Base-by-base conservation (phyloP, 1,140 invertebrate genomes). In the Drosophila ambigua region DNA sequence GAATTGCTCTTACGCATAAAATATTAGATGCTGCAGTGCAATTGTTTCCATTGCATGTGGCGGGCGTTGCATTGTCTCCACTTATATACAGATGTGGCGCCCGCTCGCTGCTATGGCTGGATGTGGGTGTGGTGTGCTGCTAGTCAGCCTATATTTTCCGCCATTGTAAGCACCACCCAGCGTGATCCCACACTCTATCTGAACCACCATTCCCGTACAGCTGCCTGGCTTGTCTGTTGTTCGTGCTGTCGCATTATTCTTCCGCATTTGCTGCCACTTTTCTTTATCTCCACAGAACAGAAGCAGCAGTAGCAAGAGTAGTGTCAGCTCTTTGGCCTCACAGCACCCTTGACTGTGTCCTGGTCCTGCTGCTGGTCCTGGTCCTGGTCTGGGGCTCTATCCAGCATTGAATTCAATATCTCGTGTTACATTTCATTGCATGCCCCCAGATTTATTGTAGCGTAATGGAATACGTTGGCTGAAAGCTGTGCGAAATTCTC, bases 341-440 rank as follows among this genome's bases (percentile, higher is more conserved):
- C 31, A 39, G 15, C 51, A 4, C n/a, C 16, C 35, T 39, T 39
- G 35, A 39, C 35, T 39, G 35, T 39, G 35, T 39, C 35, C 11
- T 39, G 35, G 35, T 0, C 0, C 35, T 20, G 20, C 20, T 20
- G 20, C 20, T 20, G 20, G 16, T 16, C 0, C 20, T 20, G 31
- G 31, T 35, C 31, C 3, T 11, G 35, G 35, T 4, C 35, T 39
- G 35, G 35, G 35, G 11, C 35, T 39, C 35, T 4, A 44, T 48
- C 24, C 71, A 46, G 66, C 72, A 85, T 82, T 79, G 75, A 90
- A 90, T 90, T 90, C 82, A 90, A 90, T 90, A 90, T 87, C 81
- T 90, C 82, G 87, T 87, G 81, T 87, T 90, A 90, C 87, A 90
- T 90, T 90, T 90, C 83, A 88, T 88, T 90, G 87, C 87, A 83